Evolutionary conservation across 2,797 vertebrate species (phyloP), one percentile per base, ranked within the genome.

Genomic region (Crossoptilon crossoptilon): DNA sequence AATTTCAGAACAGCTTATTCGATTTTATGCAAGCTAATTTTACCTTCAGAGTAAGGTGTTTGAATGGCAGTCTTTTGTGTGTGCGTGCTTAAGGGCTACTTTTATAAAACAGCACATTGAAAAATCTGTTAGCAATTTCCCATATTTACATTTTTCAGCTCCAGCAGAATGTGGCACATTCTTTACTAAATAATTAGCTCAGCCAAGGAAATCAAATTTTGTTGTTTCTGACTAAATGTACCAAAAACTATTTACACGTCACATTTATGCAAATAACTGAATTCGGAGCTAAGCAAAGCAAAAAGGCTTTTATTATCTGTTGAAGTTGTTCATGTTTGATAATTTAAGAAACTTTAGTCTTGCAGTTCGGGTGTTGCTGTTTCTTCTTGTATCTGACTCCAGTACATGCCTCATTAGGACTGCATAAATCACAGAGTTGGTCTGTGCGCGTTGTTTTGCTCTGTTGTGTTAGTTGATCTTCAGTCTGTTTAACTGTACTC

Each of bases 401-500:
- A 31, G 0, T 13, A 1, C 10, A 8, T 35, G 33, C 33, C 63
- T 59, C 5, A 3, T 21, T 59, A 29, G 44, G 33, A 53, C 27
- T 3, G 6, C 23, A 43, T 23, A 35, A 37, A 41, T 24, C 17
- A 11, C 31, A 4, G 17, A n/a, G 49, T 22, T 1, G 2, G 15
- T 55, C 49, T 12, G 5, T 35, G 43, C 1, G 1, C 44, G 11
- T 35, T 58, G 64, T n/a, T 55, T 7, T 27, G 1, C 0, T 58
- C 35, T 80, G 12, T 37, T 58, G 16, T 22, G 24, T 39, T 35
- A 44, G 56, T 43, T n/a, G 41, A 60, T 63, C 62, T 85, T 37
- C 0, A 1, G 18, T 18, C 37, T 1, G 0, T 33, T 51, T 22
- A 10, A 14, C 48, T 37, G 5, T 14, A 35, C 48, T 51, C 3